phyloP scores from a whole-genome alignment of 2,888 invertebrate genomes.

The Coelopa pilipes region DNA sequence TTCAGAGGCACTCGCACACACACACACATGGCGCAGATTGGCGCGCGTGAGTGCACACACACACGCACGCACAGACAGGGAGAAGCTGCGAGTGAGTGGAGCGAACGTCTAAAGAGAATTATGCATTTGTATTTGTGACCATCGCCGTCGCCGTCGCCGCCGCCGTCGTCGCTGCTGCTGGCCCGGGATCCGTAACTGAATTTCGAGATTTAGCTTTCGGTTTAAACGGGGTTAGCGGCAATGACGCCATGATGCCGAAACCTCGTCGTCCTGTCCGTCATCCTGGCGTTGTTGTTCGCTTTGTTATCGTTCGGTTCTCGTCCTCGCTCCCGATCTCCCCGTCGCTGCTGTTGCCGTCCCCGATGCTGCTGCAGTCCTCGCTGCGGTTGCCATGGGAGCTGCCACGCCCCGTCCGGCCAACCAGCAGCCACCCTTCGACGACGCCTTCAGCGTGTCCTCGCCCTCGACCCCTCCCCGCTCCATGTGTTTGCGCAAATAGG shows the following conservation, averaged over 20 bases:
- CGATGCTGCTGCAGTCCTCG: too few species aligned
- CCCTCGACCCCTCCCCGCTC: too few species aligned
- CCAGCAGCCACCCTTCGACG: neutral
- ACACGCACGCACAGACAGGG: slow-evolving; percentile 11
- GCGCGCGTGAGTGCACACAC: slow-evolving; percentile 13
- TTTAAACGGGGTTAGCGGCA: slow-evolving; percentile 11
- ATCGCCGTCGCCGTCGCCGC: slow-evolving; percentile 17
- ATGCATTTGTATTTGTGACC: slow-evolving; percentile 9
- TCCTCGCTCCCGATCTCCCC: too few species aligned
- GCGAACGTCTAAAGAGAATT: neutral
- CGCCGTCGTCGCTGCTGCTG: neutral
- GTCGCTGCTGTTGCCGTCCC: too few species aligned
- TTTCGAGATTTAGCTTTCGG: slow-evolving; percentile 21
- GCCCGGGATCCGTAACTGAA: slow-evolving; percentile 26
- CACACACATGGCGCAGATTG: slow-evolving; percentile 7
- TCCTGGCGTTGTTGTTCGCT: too few species aligned
- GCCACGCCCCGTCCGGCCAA: neutral
- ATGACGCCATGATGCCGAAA: slow-evolving; percentile 1
- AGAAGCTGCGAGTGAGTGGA: neutral
- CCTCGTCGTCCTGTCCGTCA: too few species aligned
- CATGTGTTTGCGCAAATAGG: too few species aligned
- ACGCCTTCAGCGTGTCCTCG: neutral
- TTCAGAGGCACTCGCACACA: neutral
- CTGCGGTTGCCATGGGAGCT: too few species aligned
- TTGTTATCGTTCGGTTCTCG: too few species aligned